Evolutionary conservation across 2,888 invertebrate genomes (phyloP).

Genomic region (Pseudococcus jackbeardsleyi): DNA sequence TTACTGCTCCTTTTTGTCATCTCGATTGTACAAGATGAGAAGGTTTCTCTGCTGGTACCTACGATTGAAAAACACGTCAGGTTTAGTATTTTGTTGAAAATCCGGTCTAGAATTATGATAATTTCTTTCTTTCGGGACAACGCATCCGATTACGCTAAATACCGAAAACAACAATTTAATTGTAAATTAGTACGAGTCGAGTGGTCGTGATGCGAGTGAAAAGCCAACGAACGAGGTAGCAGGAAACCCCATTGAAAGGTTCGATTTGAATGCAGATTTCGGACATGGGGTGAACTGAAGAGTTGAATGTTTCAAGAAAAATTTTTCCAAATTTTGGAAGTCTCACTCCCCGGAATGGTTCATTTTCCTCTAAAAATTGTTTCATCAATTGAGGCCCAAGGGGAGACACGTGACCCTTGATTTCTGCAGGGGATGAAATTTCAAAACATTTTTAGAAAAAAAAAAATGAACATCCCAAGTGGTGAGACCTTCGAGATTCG

Average conservation of each 20-base stretch:
- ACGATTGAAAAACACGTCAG: conserved; percentile 21
- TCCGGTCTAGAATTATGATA: conserved; percentile 33
- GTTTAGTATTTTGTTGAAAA: conserved; percentile 3
- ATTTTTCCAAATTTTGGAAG: too few species aligned
- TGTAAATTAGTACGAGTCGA: background rate
- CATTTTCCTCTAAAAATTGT: too few species aligned
- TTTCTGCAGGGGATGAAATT: too few species aligned
- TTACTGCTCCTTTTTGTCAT: conserved; percentile 24
- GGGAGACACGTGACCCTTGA: too few species aligned
- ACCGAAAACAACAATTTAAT: conserved; percentile 30
- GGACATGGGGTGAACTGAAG: too few species aligned
- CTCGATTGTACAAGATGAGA: background rate
- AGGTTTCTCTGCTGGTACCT: background rate
- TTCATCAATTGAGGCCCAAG: too few species aligned
- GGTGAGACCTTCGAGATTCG: too few species aligned
- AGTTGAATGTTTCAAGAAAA: too few species aligned
- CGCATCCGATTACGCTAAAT: conserved; percentile 25
- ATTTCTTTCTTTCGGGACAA: background rate
- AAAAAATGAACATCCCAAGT: too few species aligned
- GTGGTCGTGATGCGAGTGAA: background rate
- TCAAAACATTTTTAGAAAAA: too few species aligned
- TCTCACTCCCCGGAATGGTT: too few species aligned
- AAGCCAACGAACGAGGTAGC: background rate
- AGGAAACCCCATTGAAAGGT: background rate
- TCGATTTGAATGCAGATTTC: background rate